Evolutionary conservation across 1,140 invertebrate genomes (phyloP), one percentile per base, ranked within the genome.

Genomic region (Parapsyche elsis): DNA sequence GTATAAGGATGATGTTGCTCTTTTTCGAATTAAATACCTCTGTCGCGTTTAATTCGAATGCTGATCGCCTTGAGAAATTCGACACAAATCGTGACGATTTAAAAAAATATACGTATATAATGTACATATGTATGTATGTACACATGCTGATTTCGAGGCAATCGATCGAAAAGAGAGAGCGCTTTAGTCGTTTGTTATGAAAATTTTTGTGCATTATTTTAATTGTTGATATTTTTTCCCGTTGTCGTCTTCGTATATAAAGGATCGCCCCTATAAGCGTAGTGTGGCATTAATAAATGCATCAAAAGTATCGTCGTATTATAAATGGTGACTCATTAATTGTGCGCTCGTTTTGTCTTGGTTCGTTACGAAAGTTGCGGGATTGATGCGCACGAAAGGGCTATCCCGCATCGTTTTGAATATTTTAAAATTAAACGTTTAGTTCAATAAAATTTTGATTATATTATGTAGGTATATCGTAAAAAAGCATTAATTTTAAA

Each of bases 281-380:
- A 67, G 30, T 38, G 30, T 23, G 19, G 38, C 38, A 73, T 57
- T 76, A 76, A 76, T 76, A 76, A 57, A 76, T 21, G 73, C 30
- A 64, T 77, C 53, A 64, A 64, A 64, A 53, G 78, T 77, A 71
- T 74, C 38, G 59, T 67, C 64, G 24, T 23, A 78, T 82, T 82
- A 82, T 80, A 80, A 79, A 80, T 76, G 59, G 71, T 80, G 75
- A 82, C 59, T 82, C 81, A 80, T 82, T 82, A 78, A 80, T 82
- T 74, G 75, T 78, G 71, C 64, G 71, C 30, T 59, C 61, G 75
- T 80, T 75, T 75, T 53, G 46, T 57, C 49, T 75, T 24, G 73
- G 73, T 75, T 75, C 73, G 73, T 57, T 75, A 57, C 9, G 5
- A 26, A 67, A 67, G 64, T 61, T 61, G 5, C 24, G 64, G 24